phyloP scores from a whole-genome alignment of 2,797 vertebrate species.

The Microtus obscurus region DNA sequence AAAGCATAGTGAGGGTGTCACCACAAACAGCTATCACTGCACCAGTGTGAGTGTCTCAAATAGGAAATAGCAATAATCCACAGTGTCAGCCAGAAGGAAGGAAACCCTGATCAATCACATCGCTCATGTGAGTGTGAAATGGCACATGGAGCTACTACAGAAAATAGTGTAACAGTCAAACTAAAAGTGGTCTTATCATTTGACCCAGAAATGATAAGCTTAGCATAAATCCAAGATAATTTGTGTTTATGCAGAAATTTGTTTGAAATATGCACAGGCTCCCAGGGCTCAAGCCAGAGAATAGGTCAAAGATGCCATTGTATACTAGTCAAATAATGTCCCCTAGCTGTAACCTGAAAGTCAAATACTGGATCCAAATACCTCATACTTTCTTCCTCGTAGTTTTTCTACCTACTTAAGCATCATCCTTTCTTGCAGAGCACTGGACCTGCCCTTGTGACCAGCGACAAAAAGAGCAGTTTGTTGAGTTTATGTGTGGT shows the following conservation, averaged over 20 bases:
- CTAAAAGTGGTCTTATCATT: slow-evolving; percentile 10
- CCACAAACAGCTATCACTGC: neutral
- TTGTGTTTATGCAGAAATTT: neutral
- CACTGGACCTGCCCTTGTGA: neutral
- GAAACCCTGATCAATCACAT: neutral
- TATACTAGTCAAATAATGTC: neutral
- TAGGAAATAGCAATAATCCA: neutral
- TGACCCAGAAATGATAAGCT: neutral
- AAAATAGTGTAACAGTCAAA: neutral
- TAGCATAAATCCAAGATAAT: neutral
- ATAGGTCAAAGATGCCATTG: neutral
- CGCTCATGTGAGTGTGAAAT: neutral
- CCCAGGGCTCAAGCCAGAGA: neutral
- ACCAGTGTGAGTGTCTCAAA: neutral
- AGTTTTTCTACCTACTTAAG: neutral
- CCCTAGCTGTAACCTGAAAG: neutral
- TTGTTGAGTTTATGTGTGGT: neutral
- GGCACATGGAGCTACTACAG: neutral
- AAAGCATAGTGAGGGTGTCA: neutral
- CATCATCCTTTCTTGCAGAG: neutral
- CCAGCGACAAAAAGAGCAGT: neutral
- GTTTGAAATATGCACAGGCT: neutral
- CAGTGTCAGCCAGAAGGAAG: neutral
- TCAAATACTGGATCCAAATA: neutral
- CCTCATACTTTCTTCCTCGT: neutral